Base-by-base conservation (phyloP, 1,140 invertebrate species). In the Philopotamus ludificatus region DNA sequence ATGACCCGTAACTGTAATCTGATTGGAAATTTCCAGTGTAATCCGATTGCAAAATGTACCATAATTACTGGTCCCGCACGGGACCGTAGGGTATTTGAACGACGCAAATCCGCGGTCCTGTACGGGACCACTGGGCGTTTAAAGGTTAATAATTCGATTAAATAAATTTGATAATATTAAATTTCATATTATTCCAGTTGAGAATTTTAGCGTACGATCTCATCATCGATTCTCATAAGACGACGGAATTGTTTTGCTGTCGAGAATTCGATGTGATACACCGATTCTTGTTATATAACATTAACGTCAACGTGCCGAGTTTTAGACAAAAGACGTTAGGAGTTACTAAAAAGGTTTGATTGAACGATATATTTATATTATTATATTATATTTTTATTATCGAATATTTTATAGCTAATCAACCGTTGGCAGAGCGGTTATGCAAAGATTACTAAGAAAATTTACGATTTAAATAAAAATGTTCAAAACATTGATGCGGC, bases 221-320 rank as follows among this genome's bases (percentile, higher is more conserved):
- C 4, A 72, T 95, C 10, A 85, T 89, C 60, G 90, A 93, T 71
- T 89, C 86, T 10, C 85, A 86, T 45, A 90, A 89, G 73, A 87
- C 84, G 12, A 90, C 91, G 12, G 87, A 92, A 73, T 39, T 74
- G 0, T 84, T 91, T 62, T 78, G 77, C 1, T 12, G 70, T 2
- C 74, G 74, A 51, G 92, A 94, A 74, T 81, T 93, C 15, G 72
- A 85, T 10, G 78, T 89, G n/a, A 77, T 94, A 26, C 71, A 84
- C n/a, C 72, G 74, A 22, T 93, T 89, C 76, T 73, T 93, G 18
- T 73, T 76, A 12, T 84, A 86, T 70, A 94, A 94, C 78, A 78
- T 89, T 16, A 87, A 86, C 68, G 86, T 85, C 70, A 88, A 91
- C 72, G 81, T 84, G 23, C 84, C 90, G 1, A 79, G 80, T 65